Percentiles rank a stretch among this genome's conserved stretches.
Conservation (phyloP, 2,888 invertebrate genomes). For the Nomada ferruginata region DNA sequence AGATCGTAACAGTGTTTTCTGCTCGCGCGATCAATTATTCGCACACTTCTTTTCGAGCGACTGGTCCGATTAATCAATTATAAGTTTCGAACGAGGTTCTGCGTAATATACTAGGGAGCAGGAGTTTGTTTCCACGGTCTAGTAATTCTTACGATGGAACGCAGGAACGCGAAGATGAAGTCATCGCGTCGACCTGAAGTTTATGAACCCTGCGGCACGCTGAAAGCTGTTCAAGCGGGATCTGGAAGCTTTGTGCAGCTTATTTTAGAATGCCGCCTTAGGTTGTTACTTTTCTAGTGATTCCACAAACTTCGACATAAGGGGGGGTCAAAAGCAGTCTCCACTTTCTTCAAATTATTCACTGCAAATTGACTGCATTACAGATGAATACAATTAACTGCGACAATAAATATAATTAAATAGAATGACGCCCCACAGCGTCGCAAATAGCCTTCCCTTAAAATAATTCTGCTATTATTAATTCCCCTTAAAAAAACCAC, state of each 20-base stretch:
- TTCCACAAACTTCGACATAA: neutral
- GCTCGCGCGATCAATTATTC: conserved; percentile 27
- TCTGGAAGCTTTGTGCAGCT: neutral
- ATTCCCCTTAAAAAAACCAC: no score
- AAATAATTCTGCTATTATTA: no score
- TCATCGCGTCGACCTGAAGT: conserved; percentile 35
- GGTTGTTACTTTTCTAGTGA: neutral
- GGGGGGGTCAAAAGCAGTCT: no score
- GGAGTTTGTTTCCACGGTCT: no score
- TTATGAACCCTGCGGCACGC: conserved; percentile 24
- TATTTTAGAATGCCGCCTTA: neutral
- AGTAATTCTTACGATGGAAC: conserved; percentile 27
- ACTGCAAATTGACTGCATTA: no score
- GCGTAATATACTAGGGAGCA: no score
- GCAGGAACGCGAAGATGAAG: conserved; percentile 56
- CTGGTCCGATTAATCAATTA: conserved; percentile 17
- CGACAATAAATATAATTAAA: no score
- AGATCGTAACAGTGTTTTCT: conserved; percentile 20
- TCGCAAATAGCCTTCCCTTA: no score
- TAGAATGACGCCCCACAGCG: no score
- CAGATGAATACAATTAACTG: no score
- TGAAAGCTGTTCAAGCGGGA: neutral
- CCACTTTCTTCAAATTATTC: no score
- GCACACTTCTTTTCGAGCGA: neutral
- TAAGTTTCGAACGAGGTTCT: conserved; percentile 32